Evolutionary conservation across 2,113 vertebrate species (phyloP), one percentile per base, ranked within the genome.

Genomic region (Agelaius tricolor): DNA sequence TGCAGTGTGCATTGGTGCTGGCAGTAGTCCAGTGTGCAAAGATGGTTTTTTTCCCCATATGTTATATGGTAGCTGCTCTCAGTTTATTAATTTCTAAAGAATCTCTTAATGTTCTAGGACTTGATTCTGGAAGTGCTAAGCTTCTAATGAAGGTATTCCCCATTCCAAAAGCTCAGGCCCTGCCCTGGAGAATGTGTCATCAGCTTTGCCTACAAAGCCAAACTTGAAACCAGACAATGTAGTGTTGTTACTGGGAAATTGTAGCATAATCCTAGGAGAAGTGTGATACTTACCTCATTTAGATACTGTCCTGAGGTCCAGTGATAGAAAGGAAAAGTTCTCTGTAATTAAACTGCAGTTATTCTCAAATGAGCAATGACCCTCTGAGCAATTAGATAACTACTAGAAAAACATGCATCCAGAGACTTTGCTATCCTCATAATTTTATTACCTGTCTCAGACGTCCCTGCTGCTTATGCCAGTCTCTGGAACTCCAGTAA

Each of bases 11-110:
- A 3, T 26, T 88, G 68, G 19, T 66, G 49, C 54, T 89, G 54
- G 24, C 67, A 54, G 49, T 20, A 43, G 44, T 44, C 27, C 77
- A 49, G n/a, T 20, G 13, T 41, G 31, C 33, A 61, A 55, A 67
- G n/a, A 10, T 16, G 3, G 4, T 23, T 5, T 16, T 23, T 5
- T 16, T 11, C 10, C 43, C 10, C 11, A 7, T 11, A 2, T 71
- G 28, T 84, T 84, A 77, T 17, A 58, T 41, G 58, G 22, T 31
- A 73, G 37, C 43, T 81, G 57, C 51, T 88, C 57, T 47, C 37
- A 24, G 28, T 58, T 84, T 59, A 13, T 59, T 91, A 0, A 59
- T 77, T 84, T 49, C 66, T 46, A 49, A 74, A 52, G 61, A 82
- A 83, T 47, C 21, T 74, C 68, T 69, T 76, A 27, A 46, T 46